Conservation (phyloP, 2,797 vertebrate species). For the Babyrousa celebensis region DNA sequence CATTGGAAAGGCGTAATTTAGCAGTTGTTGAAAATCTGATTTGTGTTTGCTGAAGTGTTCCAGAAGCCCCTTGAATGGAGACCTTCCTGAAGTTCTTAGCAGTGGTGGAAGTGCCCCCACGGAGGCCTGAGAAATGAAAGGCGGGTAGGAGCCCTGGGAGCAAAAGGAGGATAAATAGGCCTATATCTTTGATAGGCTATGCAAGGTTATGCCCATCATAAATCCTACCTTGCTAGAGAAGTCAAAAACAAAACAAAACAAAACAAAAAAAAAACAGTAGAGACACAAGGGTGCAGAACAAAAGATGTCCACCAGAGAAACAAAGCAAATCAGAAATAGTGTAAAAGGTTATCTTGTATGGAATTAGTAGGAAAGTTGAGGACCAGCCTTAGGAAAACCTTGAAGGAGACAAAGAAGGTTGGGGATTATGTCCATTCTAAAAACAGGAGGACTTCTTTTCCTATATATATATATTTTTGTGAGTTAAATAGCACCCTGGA, state of each 20-base stretch:
- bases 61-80: slow-evolving; percentile 59
- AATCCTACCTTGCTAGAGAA: slow-evolving; percentile 54
- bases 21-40: slow-evolving; percentile 73
- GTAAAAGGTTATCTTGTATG: not conserved
- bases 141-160: not conserved
- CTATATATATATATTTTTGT: not conserved
- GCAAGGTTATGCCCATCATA: slow-evolving; percentile 40
- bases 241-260: not conserved
- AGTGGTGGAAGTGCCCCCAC: not conserved
- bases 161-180: slow-evolving; percentile 50
- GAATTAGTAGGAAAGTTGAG: not conserved
- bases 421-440: not conserved
- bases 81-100: not conserved
- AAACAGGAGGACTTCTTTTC: not conserved
- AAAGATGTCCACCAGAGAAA: slow-evolving; percentile 32
- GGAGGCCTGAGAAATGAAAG: slow-evolving; percentile 51
- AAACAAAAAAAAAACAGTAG: not conserved
- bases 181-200: slow-evolving; percentile 37
- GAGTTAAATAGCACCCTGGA: not conserved
- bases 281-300: not conserved
- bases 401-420: not conserved
- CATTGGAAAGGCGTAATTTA: slow-evolving; percentile 55
- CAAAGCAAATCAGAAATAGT: not conserved
- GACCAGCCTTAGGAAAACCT: not conserved
- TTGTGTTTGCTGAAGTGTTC: slow-evolving; percentile 76